These are phyloP conservation scores for Exephanes ischioxanthus DNA, from an alignment of 2,888 invertebrate species.

Conservation along the genomic window DNA sequence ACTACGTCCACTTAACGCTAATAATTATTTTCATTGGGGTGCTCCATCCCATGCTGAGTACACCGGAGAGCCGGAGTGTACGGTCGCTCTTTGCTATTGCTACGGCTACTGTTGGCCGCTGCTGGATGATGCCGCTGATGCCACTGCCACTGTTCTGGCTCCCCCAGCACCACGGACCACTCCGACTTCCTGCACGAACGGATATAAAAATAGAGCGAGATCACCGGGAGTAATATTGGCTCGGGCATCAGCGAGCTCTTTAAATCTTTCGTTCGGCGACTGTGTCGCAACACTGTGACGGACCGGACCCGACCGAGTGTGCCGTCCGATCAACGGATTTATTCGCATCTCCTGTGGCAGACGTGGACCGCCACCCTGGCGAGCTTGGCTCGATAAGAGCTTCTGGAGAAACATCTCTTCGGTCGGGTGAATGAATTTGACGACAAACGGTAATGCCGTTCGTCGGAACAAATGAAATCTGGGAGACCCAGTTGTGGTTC, in stretches of 20 bases:
- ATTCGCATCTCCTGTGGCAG: conserved; percentile 14
- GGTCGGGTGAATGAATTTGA: not conserved
- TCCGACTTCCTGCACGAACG: conserved; percentile 84
- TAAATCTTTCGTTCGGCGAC: conserved; percentile 53
- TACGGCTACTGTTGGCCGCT: conserved; percentile 29
- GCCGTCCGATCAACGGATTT: not conserved
- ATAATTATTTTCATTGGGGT: conserved; percentile 85
- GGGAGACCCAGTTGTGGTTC: not conserved
- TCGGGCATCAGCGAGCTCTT: conserved; percentile 64
- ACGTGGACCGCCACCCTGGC: not conserved
- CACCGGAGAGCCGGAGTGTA: conserved; percentile 30
- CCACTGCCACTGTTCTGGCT: conserved; percentile 62
- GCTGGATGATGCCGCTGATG: conserved; percentile 3
- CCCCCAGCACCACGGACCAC: conserved; percentile 77
- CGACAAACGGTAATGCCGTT: not conserved
- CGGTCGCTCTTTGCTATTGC: conserved; percentile 48
- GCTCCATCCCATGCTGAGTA: conserved; percentile 63
- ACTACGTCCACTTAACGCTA: conserved; percentile 84
- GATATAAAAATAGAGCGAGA: conserved; percentile 84
- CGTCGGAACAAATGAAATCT: not conserved
- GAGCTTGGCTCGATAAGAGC: not conserved
- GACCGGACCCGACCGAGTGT: not conserved
- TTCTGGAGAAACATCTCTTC: no score
- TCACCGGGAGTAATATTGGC: conserved; percentile 67
- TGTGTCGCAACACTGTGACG: conserved; percentile 1